A percentile compares a stretch with the other conserved stretches of the same genome.
phyloP scores from a whole-genome alignment of 2,888 invertebrate species.

The Melanotus villosus region DNA sequence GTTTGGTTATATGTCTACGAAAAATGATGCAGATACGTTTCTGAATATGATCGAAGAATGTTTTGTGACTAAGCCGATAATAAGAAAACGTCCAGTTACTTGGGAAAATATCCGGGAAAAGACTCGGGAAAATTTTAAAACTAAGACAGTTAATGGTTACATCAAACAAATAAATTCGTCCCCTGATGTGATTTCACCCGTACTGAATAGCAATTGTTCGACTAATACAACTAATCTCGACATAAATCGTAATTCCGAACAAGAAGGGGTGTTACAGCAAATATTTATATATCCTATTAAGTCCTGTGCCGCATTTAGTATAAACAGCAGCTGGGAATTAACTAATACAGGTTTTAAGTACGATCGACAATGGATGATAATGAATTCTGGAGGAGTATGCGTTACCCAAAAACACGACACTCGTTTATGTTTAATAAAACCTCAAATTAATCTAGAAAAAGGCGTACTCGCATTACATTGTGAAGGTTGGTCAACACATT shows the following conservation, averaged over 20 bases:
- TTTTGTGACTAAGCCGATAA: constrained; percentile 74
- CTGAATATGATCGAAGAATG: constrained; percentile 82
- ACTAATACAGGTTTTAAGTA: constrained; percentile 84
- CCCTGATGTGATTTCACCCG: background rate
- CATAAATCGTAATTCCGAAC: background rate
- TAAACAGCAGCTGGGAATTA: constrained; percentile 79
- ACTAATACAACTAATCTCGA: background rate
- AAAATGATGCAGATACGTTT: constrained; percentile 79
- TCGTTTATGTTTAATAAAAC: constrained; percentile 83
- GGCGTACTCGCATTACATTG: constrained; percentile 73
- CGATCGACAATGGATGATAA: constrained; percentile 96
- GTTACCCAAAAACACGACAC: constrained; percentile 91
- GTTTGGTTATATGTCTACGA: constrained; percentile 91
- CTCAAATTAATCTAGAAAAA: constrained; percentile 76
- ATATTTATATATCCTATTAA: constrained; percentile 89
- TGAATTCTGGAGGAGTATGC: constrained; percentile 84
- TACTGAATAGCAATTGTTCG: background rate
- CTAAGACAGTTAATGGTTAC: background rate
- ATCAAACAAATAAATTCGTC: background rate
- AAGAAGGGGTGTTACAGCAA: constrained; percentile 56
- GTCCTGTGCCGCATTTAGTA: constrained; percentile 87
- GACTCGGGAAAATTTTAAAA: background rate
- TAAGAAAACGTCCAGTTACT: constrained; percentile 54
- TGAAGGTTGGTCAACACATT: constrained; percentile 67
- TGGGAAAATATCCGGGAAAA: constrained; percentile 56